Conservation (phyloP, 2,888 invertebrate species). For the Trilocha varians region DNA sequence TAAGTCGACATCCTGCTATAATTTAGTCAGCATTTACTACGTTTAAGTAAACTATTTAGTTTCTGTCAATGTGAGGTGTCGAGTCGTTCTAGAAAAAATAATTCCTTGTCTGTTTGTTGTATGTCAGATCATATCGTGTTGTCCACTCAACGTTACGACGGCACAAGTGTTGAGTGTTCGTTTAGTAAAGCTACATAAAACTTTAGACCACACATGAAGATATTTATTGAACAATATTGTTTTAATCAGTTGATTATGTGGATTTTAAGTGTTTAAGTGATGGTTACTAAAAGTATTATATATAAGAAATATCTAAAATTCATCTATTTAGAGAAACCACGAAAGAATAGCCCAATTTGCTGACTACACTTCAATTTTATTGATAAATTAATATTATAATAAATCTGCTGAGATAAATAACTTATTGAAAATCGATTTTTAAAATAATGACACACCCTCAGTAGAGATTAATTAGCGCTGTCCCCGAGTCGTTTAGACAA, state of each 20-base stretch:
- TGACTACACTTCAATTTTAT: no score
- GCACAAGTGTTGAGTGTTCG: no score
- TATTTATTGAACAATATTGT: neutral
- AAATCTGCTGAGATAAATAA: constrained; percentile 20
- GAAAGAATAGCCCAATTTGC: no score
- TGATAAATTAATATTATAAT: no score
- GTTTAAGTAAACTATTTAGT: neutral
- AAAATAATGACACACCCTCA: constrained; percentile 57
- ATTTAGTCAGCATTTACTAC: neutral
- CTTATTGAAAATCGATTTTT: constrained; percentile 20
- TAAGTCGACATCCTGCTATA: constrained; percentile 29
- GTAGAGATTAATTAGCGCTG: constrained; percentile 64
- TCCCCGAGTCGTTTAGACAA: constrained; percentile 54
- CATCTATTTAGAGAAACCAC: no score
- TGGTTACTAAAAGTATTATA: constrained; percentile 21
- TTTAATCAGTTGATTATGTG: neutral
- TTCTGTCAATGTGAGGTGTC: neutral
- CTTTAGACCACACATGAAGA: no score
- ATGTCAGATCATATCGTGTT: neutral
- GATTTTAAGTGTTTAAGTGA: neutral
- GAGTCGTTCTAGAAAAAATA: neutral
- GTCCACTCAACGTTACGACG: no score
- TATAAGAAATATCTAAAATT: constrained; percentile 34
- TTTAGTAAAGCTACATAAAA: no score
- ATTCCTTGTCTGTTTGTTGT: neutral